Conservation (phyloP, 2,888 invertebrate species). For the Selenia dentaria region DNA sequence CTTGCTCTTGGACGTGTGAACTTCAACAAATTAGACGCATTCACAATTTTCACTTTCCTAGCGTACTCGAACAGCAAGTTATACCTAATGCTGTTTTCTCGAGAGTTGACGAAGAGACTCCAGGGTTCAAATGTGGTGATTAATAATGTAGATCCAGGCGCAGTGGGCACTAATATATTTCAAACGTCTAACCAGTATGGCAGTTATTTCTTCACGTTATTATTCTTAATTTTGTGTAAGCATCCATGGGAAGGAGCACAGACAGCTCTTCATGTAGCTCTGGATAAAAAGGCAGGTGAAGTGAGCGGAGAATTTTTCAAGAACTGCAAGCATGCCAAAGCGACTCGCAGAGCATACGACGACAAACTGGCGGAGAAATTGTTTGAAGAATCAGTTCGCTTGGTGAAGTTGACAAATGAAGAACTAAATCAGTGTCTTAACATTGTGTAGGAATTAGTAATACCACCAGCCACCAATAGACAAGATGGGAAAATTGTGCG, state of each 20-base stretch:
- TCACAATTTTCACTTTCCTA: background rate
- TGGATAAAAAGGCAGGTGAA: constrained; percentile 86
- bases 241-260: constrained; percentile 90
- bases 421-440: constrained; percentile 83
- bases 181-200: no score
- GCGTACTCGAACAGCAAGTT: constrained; percentile 87
- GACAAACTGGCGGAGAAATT: constrained; percentile 87
- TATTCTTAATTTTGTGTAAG: constrained; percentile 85
- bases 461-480: no score
- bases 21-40: constrained; percentile 84
- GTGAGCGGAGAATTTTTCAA: constrained; percentile 88
- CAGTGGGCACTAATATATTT: constrained; percentile 91
- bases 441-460: no score
- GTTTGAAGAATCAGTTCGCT: constrained; percentile 90
- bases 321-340: constrained; percentile 86
- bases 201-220: no score
- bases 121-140: constrained; percentile 87
- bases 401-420: constrained; percentile 84
- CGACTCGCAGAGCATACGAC: constrained; percentile 84
- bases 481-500: no score
- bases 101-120: constrained; percentile 87
- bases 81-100: constrained; percentile 88
- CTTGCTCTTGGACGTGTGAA: constrained; percentile 87
- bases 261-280: constrained; percentile 88
- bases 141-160: constrained; percentile 93